Evolutionary conservation across 1,140 invertebrate species (phyloP), one percentile per base, ranked within the genome.

Genomic region (Pantala flavescens): DNA sequence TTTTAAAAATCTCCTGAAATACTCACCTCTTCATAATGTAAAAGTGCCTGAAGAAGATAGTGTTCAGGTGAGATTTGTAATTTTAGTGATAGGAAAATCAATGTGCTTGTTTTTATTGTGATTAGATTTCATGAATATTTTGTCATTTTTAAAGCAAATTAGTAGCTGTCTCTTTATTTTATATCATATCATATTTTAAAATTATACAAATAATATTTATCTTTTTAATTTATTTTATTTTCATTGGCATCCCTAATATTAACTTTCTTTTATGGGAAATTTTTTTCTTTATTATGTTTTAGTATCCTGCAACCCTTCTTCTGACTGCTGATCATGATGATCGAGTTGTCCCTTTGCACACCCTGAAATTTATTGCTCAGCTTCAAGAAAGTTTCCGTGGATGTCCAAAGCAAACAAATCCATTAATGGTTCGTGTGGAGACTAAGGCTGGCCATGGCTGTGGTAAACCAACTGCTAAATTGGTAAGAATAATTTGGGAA

Each of bases 241-340:
- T n/a, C n/a, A n/a, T n/a, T n/a, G n/a, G n/a, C 28, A 36, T 36
- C 2, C 9, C 28, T 36, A 36, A 36, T 9, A 36, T 36, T 36
- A 36, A 36, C 3, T 36, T n/a, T 19, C 49, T 63, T 63, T 19
- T 5, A 63, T 63, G 49, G 49, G 28, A 36, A n/a, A 36, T 23
- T 3, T 23, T 70, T 70, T n/a, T n/a, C n/a, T n/a, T 2, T n/a
- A 11, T 21, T 24, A 42, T 24, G 74, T 77, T 78, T 77, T 23
- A 98, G 84, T 99, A 98, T 86, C 98, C 98, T 28, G 90, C 96
- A 9, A 92, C 90, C 3, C 83, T 99, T 23, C 85, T 99, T 43
- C 82, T 96, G 74, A 99, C 97, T 24, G 98, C 94, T 21, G 97
- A 99, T 86, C 98, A 99, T 83, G 97, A 99, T 85, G 97, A 99